These are phyloP conservation scores for Nasonia longicornis DNA, from an alignment of 1,140 invertebrate genomes.

Conservation along the genomic window DNA sequence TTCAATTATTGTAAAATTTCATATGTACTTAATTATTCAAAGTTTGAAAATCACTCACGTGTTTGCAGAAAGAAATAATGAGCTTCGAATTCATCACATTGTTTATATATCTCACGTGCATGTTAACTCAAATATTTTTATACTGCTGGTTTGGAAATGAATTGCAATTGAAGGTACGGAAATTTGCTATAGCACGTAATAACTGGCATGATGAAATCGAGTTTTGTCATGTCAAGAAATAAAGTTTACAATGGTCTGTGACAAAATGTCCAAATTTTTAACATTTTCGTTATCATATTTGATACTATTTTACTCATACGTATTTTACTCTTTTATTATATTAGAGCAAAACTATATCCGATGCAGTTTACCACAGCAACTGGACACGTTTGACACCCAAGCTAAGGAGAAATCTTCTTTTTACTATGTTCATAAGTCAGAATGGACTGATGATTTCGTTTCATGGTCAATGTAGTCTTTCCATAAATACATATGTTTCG, in stretches of 20 bases:
- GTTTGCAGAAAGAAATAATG: slow-evolving; percentile 47
- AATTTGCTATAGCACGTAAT: not conserved
- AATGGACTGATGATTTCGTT: not conserved
- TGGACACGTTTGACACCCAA: not conserved
- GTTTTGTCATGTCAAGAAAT: too few species aligned
- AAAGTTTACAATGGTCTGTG: too few species aligned
- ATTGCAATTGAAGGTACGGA: slow-evolving; percentile 44
- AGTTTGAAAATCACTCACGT: not conserved
- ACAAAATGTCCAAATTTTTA: not conserved
- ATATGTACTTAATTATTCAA: too few species aligned
- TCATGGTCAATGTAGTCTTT: not conserved
- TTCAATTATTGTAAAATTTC: too few species aligned
- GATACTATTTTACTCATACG: not conserved
- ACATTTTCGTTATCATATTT: not conserved
- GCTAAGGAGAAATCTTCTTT: not conserved
- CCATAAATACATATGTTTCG: not conserved
- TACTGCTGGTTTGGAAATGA: slow-evolving; percentile 34
- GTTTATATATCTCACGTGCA: not conserved
- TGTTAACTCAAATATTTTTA: not conserved
- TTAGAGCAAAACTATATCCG: not conserved
- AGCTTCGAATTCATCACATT: slow-evolving; percentile 49
- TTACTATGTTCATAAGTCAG: not conserved
- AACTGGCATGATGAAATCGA: too few species aligned
- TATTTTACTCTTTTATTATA: not conserved
- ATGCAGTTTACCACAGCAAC: not conserved